Evolutionary conservation across 1,140 invertebrate genomes (phyloP).

Genomic region (Planococcus citri): DNA sequence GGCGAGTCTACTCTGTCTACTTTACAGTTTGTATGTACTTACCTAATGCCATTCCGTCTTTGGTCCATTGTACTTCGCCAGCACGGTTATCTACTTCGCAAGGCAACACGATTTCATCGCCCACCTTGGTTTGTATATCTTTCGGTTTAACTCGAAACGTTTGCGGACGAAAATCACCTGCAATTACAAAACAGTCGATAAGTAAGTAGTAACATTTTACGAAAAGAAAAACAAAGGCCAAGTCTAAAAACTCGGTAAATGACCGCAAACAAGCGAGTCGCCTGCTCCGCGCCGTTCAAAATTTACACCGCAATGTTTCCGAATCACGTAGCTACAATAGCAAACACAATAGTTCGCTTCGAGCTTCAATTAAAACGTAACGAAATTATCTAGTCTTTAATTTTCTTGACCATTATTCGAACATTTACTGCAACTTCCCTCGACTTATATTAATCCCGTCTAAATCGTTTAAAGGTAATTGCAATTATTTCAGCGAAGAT

Average conservation of each 20-base stretch:
- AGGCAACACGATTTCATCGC: constrained; percentile 62
- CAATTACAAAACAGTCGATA: neutral
- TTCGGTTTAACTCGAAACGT: constrained; percentile 66
- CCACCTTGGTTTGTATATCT: constrained; percentile 66
- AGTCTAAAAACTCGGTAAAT: too few species aligned
- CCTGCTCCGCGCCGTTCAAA: too few species aligned
- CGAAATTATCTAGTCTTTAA: too few species aligned
- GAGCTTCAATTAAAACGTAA: too few species aligned
- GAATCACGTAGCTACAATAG: too few species aligned
- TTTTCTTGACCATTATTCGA: neutral
- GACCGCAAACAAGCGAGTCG: too few species aligned
- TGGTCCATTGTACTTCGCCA: constrained; percentile 85
- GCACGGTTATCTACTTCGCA: constrained; percentile 74
- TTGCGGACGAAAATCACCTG: constrained; percentile 42
- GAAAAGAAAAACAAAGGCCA: too few species aligned
- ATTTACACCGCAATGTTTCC: too few species aligned
- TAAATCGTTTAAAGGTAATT: neutral
- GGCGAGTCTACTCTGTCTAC: too few species aligned
- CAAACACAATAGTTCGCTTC: too few species aligned
- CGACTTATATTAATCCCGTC: neutral
- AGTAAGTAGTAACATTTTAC: too few species aligned
- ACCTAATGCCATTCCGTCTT: constrained; percentile 86
- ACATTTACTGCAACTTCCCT: neutral
- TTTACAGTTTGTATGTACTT: too few species aligned
- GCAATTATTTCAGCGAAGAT: neutral